Conservation (phyloP, 2,888 invertebrate genomes). For the Caenorhabditis wallacei region DNA sequence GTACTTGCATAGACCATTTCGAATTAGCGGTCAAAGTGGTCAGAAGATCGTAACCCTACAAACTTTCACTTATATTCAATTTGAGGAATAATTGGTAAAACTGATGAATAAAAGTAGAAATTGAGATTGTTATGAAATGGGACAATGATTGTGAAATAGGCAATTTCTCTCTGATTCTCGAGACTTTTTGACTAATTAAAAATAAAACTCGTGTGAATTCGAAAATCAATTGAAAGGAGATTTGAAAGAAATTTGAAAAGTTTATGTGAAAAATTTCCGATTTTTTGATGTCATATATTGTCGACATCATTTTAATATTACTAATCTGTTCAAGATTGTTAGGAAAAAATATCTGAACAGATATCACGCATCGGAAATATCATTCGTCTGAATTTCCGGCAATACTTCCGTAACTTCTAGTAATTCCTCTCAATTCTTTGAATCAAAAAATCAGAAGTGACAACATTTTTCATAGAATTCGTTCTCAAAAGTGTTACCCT, state of each 20-base stretch:
- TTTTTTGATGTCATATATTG: no score
- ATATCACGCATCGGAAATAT: conserved; percentile 21
- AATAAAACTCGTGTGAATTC: no score
- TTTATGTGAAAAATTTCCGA: no score
- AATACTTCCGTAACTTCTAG: conserved; percentile 37
- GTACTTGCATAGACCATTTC: conserved; percentile 41
- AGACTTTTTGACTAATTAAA: no score
- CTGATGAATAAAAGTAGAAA: not conserved
- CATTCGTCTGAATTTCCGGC: conserved; percentile 35
- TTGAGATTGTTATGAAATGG: conserved; percentile 2
- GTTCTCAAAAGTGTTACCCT: not conserved
- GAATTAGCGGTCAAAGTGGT: conserved; percentile 48
- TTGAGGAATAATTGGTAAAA: conserved; percentile 8
- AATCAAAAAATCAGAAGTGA: not conserved
- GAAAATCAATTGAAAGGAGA: no score
- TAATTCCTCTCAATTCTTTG: not conserved
- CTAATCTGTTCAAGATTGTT: no score
- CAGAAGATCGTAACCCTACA: conserved; percentile 43
- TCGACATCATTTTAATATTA: no score
- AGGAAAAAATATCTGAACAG: not conserved
- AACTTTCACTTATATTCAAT: conserved; percentile 14
- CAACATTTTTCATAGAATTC: not conserved
- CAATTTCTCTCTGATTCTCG: no score
- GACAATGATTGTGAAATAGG: no score
- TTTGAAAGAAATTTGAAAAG: no score